A percentile compares a stretch with the other conserved stretches of the same genome.
phyloP scores from a whole-genome alignment of 2,113 vertebrate species.

The Oceanites oceanicus region DNA sequence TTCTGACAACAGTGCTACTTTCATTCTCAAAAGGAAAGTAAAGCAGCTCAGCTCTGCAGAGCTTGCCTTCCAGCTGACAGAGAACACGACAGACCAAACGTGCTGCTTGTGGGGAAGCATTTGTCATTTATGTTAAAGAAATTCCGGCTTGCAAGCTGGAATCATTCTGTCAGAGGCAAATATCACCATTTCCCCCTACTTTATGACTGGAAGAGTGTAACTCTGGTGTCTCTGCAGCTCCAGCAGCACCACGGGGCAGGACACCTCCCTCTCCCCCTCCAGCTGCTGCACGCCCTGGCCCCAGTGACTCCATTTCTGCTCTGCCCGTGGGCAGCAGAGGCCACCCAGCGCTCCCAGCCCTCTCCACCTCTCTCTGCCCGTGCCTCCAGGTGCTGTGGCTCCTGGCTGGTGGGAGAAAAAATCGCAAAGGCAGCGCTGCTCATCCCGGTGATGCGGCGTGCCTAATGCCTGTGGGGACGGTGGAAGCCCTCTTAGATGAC shows the following conservation, averaged over 20 bases:
- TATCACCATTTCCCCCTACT: background rate
- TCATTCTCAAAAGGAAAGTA: slow-evolving; percentile 64
- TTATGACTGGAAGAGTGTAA: background rate
- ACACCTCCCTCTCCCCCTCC: background rate
- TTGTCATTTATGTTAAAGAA: background rate
- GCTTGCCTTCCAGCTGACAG: slow-evolving; percentile 2
- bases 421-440: background rate
- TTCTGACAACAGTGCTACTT: slow-evolving; percentile 50
- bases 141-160: background rate
- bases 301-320: background rate
- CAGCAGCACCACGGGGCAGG: background rate
- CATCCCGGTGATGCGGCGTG: background rate
- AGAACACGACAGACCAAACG: background rate
- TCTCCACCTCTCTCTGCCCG: background rate
- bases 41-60: slow-evolving; percentile 36
- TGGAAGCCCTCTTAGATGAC: background rate
- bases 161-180: background rate
- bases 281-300: background rate
- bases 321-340: background rate
- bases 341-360: background rate
- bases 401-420: background rate
- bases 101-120: background rate
- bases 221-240: background rate
- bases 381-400: background rate
- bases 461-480: background rate